Conservation (phyloP, 2,888 invertebrate genomes). For the Carabus problematicus region DNA sequence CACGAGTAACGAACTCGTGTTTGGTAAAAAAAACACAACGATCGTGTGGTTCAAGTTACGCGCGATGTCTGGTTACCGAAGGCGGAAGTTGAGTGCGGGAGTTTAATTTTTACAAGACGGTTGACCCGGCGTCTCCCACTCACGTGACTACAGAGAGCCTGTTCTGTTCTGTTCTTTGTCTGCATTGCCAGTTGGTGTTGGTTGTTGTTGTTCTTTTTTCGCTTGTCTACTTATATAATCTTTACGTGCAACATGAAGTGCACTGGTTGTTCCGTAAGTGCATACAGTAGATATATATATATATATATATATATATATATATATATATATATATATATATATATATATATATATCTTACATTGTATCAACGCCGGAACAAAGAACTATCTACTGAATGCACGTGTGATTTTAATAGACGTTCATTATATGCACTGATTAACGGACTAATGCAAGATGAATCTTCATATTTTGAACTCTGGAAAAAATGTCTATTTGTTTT, state of each 20-base stretch:
- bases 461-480: neutral
- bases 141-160: neutral
- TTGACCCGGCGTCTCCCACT: constrained; percentile 11
- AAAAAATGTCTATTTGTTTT: too few species aligned
- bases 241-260: constrained; percentile 2
- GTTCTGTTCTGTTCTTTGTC: constrained; percentile 3
- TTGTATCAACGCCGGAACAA: constrained; percentile 4
- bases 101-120: constrained; percentile 5
- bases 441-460: constrained; percentile 10
- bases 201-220: too few species aligned
- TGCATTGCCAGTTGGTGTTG: neutral
- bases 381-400: constrained; percentile 6
- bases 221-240: constrained; percentile 2
- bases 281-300: constrained; percentile 2
- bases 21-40: neutral
- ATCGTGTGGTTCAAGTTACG: constrained; percentile 6
- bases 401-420: constrained; percentile 6
- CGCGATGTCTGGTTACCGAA: neutral
- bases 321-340: too few species aligned
- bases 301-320: too few species aligned
- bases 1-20: constrained; percentile 1
- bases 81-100: constrained; percentile 13
- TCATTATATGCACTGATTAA: constrained; percentile 11
- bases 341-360: too few species aligned
- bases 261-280: neutral